phyloP scores from a whole-genome alignment of 2,113 vertebrate species.

The Hirundichthys speculiger region DNA sequence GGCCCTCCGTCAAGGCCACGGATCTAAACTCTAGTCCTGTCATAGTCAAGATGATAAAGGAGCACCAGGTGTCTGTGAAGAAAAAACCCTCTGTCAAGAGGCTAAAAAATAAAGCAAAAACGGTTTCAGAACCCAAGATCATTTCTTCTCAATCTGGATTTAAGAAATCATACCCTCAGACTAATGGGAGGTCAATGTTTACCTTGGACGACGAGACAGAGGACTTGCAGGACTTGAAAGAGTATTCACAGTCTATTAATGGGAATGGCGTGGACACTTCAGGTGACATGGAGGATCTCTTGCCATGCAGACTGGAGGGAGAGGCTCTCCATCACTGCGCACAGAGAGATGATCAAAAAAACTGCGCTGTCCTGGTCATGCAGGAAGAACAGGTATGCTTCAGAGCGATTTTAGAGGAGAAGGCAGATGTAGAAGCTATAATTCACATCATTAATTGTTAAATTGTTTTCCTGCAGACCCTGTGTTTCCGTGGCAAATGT shows the following conservation, averaged over 20 bases:
- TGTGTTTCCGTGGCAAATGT: conserved; percentile 89
- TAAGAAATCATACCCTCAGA: conserved; percentile 28
- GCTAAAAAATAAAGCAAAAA: conserved; percentile 69
- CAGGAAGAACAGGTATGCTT: conserved; percentile 76
- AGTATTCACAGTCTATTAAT: conserved; percentile 57
- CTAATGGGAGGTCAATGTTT: conserved; percentile 67
- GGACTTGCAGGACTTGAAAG: conserved; percentile 68
- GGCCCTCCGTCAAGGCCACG: conserved; percentile 38
- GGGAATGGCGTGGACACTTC: conserved; percentile 55
- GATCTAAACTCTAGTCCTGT: conserved; percentile 49
- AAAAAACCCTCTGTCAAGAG: conserved; percentile 75
- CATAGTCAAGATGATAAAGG: conserved; percentile 47
- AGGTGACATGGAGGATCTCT: not conserved
- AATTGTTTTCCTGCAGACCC: conserved; percentile 61
- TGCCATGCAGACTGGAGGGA: conserved; percentile 51
- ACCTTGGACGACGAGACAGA: conserved; percentile 51
- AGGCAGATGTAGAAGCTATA: too few relatives aligned
- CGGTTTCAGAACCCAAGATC: conserved; percentile 37
- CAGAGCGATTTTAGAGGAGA: not conserved
- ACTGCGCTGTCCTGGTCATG: conserved; percentile 78
- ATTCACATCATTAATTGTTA: not conserved
- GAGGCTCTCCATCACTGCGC: conserved; percentile 65
- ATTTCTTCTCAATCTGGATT: not conserved
- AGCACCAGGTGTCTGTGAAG: conserved; percentile 58
- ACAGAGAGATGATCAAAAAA: conserved; percentile 64